Evolutionary conservation across 2,888 invertebrate species (phyloP), one percentile per base, ranked within the genome.

Genomic region (Caenorhabditis angaria): DNA sequence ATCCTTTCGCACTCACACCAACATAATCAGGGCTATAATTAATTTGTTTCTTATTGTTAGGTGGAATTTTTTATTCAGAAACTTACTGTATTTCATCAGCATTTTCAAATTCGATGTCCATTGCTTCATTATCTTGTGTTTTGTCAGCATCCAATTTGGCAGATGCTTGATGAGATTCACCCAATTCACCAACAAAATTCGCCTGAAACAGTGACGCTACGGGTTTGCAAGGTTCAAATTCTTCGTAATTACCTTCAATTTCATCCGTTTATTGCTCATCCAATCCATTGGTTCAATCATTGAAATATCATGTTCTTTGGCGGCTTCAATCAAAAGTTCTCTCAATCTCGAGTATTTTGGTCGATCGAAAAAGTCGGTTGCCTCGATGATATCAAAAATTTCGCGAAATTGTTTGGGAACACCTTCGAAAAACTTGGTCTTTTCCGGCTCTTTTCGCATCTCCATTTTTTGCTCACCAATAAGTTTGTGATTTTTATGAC

Each of bases 251-350:
- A n/a, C n/a, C n/a, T 81, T 80, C 59, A 65, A 35, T 35, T 70
- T 66, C 61, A 80, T 67, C 22, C 74, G 20, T 20, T 62, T 20
- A 53, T 80, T 76, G 24, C 54, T 68, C 66, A 81, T 67, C 84
- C 84, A 84, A 29, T 84, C 84, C 56, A 84, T 50, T 14, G 80
- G 81, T 20, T 77, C 75, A 41, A 73, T 62, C 61, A 79, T 64
- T 25, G 80, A 74, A 48, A 81, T 67, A n/a, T 63, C 27, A 24
- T 72, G 55, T 27, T 73, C 68, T 1, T 64, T 62, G 18, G 81
- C 80, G 5, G 78, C 83, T 24, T 72, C 59, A 14, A 50, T 41
- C 6, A 84, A 47, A 53, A 78, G 65, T 12, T 65, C 57, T 27
- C 70, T 61, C 10, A 84, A 53, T 35, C 63, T 29, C 20, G 56